phyloP scores from a whole-genome alignment of 1,140 invertebrate genomes.

The Drosophila triauraria region DNA sequence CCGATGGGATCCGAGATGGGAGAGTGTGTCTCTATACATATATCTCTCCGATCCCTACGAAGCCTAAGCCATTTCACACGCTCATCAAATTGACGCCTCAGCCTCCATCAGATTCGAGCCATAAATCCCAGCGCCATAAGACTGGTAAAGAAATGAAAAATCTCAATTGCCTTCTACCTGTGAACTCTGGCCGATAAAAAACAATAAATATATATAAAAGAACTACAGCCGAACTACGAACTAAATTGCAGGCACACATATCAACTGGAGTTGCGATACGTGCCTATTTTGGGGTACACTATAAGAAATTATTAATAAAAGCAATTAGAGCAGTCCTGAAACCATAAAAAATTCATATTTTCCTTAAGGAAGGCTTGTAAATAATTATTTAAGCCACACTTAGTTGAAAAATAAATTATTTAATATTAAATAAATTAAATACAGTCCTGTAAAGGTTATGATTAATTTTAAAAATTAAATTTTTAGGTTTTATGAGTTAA shows the following conservation, averaged over 20 bases:
- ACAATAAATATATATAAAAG: conserved; percentile 73
- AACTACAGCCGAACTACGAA: conserved; percentile 45
- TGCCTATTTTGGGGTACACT: conserved; percentile 37
- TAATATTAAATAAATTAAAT: no score
- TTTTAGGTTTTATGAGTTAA: no score
- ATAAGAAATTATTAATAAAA: neutral
- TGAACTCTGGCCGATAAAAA: conserved; percentile 72
- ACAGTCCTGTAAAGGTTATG: no score
- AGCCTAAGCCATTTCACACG: conserved; percentile 58
- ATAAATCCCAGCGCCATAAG: conserved; percentile 56
- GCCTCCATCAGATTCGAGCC: conserved; percentile 30
- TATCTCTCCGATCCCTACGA: conserved; percentile 17
- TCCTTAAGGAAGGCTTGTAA: neutral
- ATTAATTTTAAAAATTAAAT: no score
- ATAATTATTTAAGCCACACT: no score
- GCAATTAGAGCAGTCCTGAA: no score
- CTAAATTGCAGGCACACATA: conserved; percentile 64
- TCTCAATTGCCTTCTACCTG: conserved; percentile 55
- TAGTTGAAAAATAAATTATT: no score
- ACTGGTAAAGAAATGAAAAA: conserved; percentile 62
- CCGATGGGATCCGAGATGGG: conserved; percentile 2
- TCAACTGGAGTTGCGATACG: conserved; percentile 17
- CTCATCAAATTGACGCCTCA: conserved; percentile 59
- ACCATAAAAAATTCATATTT: no score
- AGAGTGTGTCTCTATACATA: conserved; percentile 10